Evolutionary conservation across 2,888 invertebrate species (phyloP).

Genomic region (Lamproptera curius): DNA sequence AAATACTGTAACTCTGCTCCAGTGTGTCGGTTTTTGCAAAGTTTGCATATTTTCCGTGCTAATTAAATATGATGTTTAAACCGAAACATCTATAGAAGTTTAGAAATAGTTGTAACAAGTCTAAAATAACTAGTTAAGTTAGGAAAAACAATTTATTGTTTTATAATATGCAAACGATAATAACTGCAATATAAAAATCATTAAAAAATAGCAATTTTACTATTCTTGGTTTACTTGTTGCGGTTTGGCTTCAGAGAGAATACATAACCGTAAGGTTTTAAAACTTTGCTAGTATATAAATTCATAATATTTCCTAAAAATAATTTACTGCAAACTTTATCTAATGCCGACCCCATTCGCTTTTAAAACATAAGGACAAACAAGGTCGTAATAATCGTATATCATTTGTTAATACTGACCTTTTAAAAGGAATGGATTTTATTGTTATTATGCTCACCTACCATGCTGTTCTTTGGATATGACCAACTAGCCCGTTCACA

Average conservation of each 20-base stretch:
- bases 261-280: background rate
- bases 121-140: no score
- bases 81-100: no score
- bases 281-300: background rate
- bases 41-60: no score
- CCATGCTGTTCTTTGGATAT: conserved; percentile 1
- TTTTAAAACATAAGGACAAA: background rate
- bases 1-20: no score
- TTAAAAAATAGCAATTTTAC: background rate
- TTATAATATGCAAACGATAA: no score
- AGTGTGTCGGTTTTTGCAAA: no score
- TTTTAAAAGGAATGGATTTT: conserved; percentile 11
- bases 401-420: conserved; percentile 7
- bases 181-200: no score
- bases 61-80: no score
- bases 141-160: no score
- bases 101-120: no score
- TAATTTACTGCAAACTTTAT: background rate
- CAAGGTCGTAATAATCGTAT: conserved; percentile 7
- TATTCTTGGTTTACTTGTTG: background rate
- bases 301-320: background rate
- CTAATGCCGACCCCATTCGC: background rate
- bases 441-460: conserved; percentile 13
- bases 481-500: background rate
- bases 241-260: background rate